These are phyloP conservation scores for Dexiosoma caninum DNA, from an alignment of 2,888 invertebrate genomes.

Conservation along the genomic window DNA sequence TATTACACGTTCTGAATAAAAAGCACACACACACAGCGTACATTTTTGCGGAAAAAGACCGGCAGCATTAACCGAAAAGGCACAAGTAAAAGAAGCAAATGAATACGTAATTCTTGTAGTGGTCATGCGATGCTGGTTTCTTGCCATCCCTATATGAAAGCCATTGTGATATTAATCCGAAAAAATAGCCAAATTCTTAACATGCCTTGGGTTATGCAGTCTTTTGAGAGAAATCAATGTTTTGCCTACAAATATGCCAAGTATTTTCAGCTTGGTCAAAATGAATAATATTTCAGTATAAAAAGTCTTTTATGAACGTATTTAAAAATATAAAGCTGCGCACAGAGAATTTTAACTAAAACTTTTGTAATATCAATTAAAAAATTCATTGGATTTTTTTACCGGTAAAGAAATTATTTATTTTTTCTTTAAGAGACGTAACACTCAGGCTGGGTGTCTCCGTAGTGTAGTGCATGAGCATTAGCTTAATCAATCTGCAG, in stretches of 20 bases:
- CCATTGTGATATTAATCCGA: not conserved
- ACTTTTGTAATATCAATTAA: too few relatives aligned
- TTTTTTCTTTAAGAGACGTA: too few relatives aligned
- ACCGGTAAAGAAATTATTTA: too few relatives aligned
- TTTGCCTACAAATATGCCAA: not conserved
- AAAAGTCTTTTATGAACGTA: too few relatives aligned
- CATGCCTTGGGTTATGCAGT: not conserved
- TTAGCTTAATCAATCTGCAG: too few relatives aligned
- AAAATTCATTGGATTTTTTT: too few relatives aligned
- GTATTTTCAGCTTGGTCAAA: too few relatives aligned
- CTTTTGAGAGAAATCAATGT: not conserved
- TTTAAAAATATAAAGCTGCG: too few relatives aligned
- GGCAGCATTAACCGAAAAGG: slow-evolving; percentile 17
- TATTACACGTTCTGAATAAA: slow-evolving; percentile 36
- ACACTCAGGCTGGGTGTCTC: too few relatives aligned
- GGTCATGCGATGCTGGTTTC: not conserved
- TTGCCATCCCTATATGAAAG: not conserved
- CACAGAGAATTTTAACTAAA: too few relatives aligned
- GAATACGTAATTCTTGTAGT: not conserved
- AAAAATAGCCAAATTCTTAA: not conserved
- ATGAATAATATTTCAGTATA: too few relatives aligned
- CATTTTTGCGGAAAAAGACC: slow-evolving; percentile 11
- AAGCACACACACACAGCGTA: not conserved
- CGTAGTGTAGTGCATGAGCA: too few relatives aligned
- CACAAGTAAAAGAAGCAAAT: not conserved